phyloP scores from a whole-genome alignment of 2,113 vertebrate species.

The Thalassoma bifasciatum region DNA sequence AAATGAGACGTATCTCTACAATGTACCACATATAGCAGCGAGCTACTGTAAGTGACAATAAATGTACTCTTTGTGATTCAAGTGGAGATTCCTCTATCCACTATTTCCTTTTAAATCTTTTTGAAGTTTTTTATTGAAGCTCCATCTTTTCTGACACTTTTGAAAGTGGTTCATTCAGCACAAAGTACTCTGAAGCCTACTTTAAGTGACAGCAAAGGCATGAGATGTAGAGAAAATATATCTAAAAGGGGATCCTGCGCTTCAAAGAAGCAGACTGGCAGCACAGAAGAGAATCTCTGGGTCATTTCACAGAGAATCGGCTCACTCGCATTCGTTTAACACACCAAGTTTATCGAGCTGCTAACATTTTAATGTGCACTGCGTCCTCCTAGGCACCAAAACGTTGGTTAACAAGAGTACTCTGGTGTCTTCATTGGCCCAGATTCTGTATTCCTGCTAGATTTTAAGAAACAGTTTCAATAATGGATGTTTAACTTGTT shows the following conservation, averaged over 20 bases:
- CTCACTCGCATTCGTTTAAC: constrained; percentile 30
- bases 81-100: constrained; percentile 51
- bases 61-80: constrained; percentile 65
- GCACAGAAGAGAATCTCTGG: constrained; percentile 1
- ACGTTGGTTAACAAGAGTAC: constrained; percentile 19
- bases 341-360: constrained; percentile 17
- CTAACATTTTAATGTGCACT: constrained; percentile 22
- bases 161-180: constrained; percentile 24
- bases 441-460: constrained; percentile 1
- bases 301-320: constrained; percentile 31
- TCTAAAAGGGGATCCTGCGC: background rate
- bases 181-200: constrained; percentile 5
- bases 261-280: background rate
- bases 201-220: constrained; percentile 23
- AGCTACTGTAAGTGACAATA: constrained; percentile 58
- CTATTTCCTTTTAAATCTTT: constrained; percentile 66
- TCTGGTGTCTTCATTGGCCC: constrained; percentile 16
- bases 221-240: constrained; percentile 21
- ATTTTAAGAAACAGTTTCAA: constrained; percentile 39
- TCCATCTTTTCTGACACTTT: constrained; percentile 61
- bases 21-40: constrained; percentile 45
- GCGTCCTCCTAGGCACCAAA: constrained; percentile 13
- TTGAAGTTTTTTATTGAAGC: constrained; percentile 54
- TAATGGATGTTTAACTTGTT: constrained; percentile 48
- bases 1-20: constrained; percentile 61